A percentile compares a stretch with the other conserved stretches of the same genome.
These are phyloP conservation scores for Cyprinella venusta DNA, from an alignment of 2,797 vertebrate genomes.

Conservation along the genomic window DNA sequence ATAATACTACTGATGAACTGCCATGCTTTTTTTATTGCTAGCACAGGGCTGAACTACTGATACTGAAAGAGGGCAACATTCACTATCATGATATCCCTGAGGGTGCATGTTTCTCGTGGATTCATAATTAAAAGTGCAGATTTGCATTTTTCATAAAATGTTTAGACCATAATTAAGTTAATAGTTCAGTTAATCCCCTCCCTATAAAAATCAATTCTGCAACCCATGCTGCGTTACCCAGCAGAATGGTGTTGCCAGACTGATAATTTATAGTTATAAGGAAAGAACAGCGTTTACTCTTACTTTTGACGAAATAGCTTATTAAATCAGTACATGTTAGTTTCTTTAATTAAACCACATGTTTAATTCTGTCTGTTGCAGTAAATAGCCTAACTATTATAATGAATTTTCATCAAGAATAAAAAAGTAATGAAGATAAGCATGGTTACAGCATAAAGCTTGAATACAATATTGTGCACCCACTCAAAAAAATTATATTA, in stretches of 20 bases:
- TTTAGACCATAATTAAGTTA: slow-evolving; percentile 52
- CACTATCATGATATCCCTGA: slow-evolving; percentile 30
- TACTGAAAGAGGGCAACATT: background rate
- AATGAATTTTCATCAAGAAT: slow-evolving; percentile 43
- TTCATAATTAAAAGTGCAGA: slow-evolving; percentile 37
- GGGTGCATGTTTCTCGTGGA: slow-evolving; percentile 6
- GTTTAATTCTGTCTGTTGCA: slow-evolving; percentile 40
- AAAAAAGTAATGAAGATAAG: slow-evolving; percentile 39
- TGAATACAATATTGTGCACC: slow-evolving; percentile 5
- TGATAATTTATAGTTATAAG: slow-evolving; percentile 47
- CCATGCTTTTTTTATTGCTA: slow-evolving; percentile 36
- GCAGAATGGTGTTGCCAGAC: slow-evolving; percentile 46
- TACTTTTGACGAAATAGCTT: slow-evolving; percentile 49
- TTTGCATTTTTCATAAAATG: slow-evolving; percentile 47
- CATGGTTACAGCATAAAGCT: slow-evolving; percentile 44
- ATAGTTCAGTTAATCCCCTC: slow-evolving; percentile 39
- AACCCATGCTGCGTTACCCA: slow-evolving; percentile 32
- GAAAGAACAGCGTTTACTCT: slow-evolving; percentile 33
- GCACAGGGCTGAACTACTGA: slow-evolving; percentile 17
- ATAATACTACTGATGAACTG: slow-evolving; percentile 44
- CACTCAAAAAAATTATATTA: background rate
- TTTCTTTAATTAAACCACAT: slow-evolving; percentile 53
- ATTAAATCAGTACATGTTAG: slow-evolving; percentile 23
- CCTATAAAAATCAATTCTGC: slow-evolving; percentile 47
- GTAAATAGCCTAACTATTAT: slow-evolving; percentile 13